These are phyloP conservation scores for Proteles cristata DNA, from an alignment of 2,113 vertebrate genomes.

Conservation along the genomic window DNA sequence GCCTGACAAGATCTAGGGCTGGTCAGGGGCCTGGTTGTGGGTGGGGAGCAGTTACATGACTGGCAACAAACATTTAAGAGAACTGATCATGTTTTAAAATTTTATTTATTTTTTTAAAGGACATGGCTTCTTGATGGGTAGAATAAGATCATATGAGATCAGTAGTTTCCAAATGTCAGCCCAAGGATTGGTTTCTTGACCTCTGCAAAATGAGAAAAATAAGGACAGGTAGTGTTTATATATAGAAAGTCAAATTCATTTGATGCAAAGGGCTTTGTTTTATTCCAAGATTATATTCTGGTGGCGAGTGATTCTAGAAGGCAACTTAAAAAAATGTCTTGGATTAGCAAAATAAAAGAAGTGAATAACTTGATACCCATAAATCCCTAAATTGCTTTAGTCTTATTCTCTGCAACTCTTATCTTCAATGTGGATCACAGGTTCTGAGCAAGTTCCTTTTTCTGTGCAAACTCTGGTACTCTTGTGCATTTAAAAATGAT, in stretches of 20 bases:
- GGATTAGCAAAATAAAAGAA: background rate
- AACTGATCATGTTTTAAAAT: background rate
- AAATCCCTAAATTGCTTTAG: background rate
- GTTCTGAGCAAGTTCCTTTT: background rate
- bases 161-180: background rate
- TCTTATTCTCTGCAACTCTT: background rate
- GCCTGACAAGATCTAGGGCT: background rate
- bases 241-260: background rate
- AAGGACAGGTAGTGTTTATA: background rate
- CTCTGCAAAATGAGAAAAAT: background rate
- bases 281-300: background rate
- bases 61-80: background rate
- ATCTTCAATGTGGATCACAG: accelerated
- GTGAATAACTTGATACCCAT: background rate
- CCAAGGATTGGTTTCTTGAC: too few species aligned
- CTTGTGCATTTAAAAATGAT: background rate
- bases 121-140: background rate
- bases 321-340: background rate
- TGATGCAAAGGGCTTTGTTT: background rate
- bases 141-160: background rate
- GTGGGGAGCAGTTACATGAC: background rate
- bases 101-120: background rate
- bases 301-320: background rate
- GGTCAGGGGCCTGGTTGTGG: background rate
- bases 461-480: background rate